Base-by-base conservation (phyloP, 64 coral and sea anemone genomes). In the Catalaphyllia jardinei region DNA sequence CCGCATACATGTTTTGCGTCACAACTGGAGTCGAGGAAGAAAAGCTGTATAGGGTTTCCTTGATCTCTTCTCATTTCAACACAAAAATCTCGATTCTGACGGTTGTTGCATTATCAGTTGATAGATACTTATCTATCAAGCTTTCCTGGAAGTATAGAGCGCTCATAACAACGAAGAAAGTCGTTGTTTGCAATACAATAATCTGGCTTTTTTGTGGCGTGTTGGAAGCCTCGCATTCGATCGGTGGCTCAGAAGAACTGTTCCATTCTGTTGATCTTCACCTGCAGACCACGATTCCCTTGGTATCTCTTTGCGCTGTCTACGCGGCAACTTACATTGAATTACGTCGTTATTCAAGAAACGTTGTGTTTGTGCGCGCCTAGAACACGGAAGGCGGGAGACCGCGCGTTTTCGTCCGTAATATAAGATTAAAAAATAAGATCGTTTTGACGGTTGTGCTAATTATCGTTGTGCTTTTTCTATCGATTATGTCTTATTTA, bases 71-170 rank as follows among this genome's bases (percentile, higher is more conserved):
- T 78, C 86, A 92, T 89, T 62, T 89, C 13, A 80, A 22, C 35
- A 86, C 89, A 1, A 95, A 95, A 71, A 89, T 95, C 24, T 95
- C 94, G 8, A 91, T 95, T 82, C 67, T 79, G 17, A 92, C 89
- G 22, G 85, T 95, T 0, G 89, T 95, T 0, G 94, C 72, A 10
- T 57, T 95, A 73, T 91, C 94, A 5, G n/a, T 95, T 18, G 94
- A 95, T 92, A 86, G 94, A 18, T 90, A 82, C 17, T 67, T 95
- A 17, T 89, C 86, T 0, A 73, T 95, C 16, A 95, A 87, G 57
- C 78, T 92, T 28, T 27, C 79, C 6, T 89, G 72, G 94, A 89
- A 61, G 42, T 95, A 95, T 71, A 95, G 52, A 42, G 35, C 15
- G 4, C 17, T 95, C 29, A 30, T 95, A 31, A 95, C 86, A 27